Base-by-base conservation (phyloP, 2,888 invertebrate species). In the Sussaba pulchella region DNA sequence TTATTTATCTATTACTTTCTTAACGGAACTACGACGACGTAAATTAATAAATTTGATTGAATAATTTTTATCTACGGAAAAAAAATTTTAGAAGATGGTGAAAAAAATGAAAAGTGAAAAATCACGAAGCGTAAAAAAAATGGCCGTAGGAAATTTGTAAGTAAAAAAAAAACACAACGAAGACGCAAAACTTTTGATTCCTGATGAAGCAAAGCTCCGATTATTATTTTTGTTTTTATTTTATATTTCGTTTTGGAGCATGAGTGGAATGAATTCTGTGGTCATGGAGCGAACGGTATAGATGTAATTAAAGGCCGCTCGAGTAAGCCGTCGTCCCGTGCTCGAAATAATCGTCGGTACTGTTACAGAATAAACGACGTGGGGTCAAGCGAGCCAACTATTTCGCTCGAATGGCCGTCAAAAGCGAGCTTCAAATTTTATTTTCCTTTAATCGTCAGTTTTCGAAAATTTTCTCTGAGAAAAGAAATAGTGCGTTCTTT, bases 271-370 rank as follows among this genome's bases (percentile, higher is more conserved):
- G 61, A 52, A 75, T 75, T n/a, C 71, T 73, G 26, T 45, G 54
- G 43, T 69, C 80, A 70, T 74, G 14, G 69, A 84, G 77, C 69
- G 67, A 88, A 84, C 83, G 86, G 84, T 82, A 79, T 83, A 81
- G 81, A 77, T 80, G 76, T 84, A 85, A 87, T 88, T 87, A 85
- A 83, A 67, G 78, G 83, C 83, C 83, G 78, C 82, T 83, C 2
- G n/a, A n/a, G n/a, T n/a, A 6, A 84, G 83, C 69, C 82, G 84
- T 85, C 83, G 78, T 84, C 84, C 78, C 84, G 83, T 89, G 83
- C 87, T 85, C 76, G 89, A 90, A 90, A 89, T 90, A 89, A 90
- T 89, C 82, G 78, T 75, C 81, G 81, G 85, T 89, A 90, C 89
- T 88, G 89, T 90, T 90, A 90, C 81, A 45, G 47, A 59, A 31